Percentiles rank a stretch among this genome's conserved stretches.
These are phyloP conservation scores for Hirundo rustica DNA, from an alignment of 2,797 vertebrate species.

Conservation along the genomic window DNA sequence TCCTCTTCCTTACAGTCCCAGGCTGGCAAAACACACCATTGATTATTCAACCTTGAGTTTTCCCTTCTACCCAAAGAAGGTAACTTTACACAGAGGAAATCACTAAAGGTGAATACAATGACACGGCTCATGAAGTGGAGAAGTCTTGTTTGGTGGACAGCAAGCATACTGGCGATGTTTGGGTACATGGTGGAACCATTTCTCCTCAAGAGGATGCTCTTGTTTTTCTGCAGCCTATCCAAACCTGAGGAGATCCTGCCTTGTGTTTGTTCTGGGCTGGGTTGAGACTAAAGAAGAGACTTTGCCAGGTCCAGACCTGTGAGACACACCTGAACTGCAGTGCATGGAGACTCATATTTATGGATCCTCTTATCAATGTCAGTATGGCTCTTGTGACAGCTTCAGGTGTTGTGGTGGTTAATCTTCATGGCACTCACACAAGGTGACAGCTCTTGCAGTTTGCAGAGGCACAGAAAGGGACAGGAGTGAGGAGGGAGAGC, in stretches of 20 bases:
- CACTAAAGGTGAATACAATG: neutral
- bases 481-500: neutral
- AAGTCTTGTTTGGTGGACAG: neutral
- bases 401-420: neutral
- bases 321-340: neutral
- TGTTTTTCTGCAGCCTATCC: rapidly evolving
- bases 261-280: neutral
- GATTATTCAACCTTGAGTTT: neutral
- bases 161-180: neutral
- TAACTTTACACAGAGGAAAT: neutral
- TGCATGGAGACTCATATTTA: neutral
- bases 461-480: neutral
- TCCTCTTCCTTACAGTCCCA: neutral
- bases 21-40: neutral
- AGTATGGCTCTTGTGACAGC: neutral
- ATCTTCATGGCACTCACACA: neutral
- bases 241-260: neutral
- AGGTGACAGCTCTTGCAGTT: neutral
- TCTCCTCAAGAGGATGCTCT: neutral
- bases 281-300: neutral
- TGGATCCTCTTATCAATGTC: neutral
- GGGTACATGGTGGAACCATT: neutral
- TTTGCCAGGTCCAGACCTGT: neutral
- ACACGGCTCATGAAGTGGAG: neutral
- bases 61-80: neutral